These are phyloP conservation scores for Pyrrhia umbra DNA, from an alignment of 2,888 invertebrate species.

Conservation along the genomic window DNA sequence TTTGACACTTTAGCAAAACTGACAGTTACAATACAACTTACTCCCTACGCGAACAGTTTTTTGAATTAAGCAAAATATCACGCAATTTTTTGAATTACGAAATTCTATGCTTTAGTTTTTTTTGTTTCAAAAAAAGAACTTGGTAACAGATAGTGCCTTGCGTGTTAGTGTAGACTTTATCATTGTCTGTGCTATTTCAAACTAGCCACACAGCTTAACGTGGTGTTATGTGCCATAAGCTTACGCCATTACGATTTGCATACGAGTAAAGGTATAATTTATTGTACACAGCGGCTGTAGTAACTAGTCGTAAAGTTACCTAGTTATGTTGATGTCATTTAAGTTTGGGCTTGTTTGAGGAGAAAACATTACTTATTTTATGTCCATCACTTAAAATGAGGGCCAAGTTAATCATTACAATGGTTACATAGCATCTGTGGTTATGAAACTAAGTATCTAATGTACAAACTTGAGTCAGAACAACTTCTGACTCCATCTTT, in stretches of 20 bases:
- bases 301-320: constrained; percentile 44
- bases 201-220: constrained; percentile 54
- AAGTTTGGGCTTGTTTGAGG: constrained; percentile 26
- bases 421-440: neutral
- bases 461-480: neutral
- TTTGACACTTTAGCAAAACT: constrained; percentile 32
- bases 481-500: no score
- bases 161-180: constrained; percentile 58
- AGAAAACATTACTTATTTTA: constrained; percentile 17
- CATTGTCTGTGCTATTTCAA: constrained; percentile 58
- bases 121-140: constrained; percentile 5
- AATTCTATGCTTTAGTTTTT: neutral
- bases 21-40: constrained; percentile 19
- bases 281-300: constrained; percentile 38
- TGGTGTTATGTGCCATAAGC: constrained; percentile 55
- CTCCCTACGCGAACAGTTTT: constrained; percentile 11
- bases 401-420: neutral
- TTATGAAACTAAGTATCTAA: neutral
- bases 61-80: neutral
- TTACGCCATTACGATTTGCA: constrained; percentile 57
- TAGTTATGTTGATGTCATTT: constrained; percentile 34
- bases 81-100: constrained; percentile 16
- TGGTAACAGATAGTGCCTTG: constrained; percentile 61
- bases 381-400: constrained; percentile 7
- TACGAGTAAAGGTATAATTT: constrained; percentile 54